Evolutionary conservation across 2,113 vertebrate species (phyloP).

Genomic region (Mirza zaza): DNA sequence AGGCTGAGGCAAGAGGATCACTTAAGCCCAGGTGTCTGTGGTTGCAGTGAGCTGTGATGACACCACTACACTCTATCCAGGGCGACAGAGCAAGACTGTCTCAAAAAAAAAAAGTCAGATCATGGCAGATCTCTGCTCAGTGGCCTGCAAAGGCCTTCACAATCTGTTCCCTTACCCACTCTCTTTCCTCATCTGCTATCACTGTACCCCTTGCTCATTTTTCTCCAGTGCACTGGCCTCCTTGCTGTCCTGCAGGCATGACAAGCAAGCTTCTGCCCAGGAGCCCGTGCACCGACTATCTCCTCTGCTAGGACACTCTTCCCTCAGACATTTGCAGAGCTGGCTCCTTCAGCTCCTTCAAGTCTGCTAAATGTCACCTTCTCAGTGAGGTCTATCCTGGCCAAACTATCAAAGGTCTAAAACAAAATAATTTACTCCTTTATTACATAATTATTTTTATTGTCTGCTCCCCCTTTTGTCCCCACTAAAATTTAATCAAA

Average conservation of each 20-base stretch:
- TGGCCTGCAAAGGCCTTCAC: neutral
- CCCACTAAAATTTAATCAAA: neutral
- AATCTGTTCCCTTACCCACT: neutral
- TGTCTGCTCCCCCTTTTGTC: neutral
- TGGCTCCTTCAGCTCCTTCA: neutral
- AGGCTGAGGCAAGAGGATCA: no score
- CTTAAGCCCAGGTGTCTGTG: no score
- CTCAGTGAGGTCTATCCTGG: neutral
- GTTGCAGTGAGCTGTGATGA: no score
- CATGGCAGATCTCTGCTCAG: neutral
- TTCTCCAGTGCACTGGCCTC: neutral
- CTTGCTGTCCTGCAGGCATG: neutral
- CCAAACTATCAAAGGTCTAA: neutral
- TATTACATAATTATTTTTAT: neutral
- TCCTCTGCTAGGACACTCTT: neutral
- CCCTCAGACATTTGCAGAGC: neutral
- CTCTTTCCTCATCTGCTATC: neutral
- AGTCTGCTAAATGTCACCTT: neutral
- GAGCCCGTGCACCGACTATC: neutral
- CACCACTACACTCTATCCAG: no score
- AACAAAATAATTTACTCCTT: neutral
- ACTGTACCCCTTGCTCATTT: neutral
- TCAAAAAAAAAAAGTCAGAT: no score
- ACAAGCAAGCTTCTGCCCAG: neutral
- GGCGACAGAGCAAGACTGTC: no score